phyloP scores from a whole-genome alignment of 2,888 invertebrate species.

The Dexiosoma caninum region DNA sequence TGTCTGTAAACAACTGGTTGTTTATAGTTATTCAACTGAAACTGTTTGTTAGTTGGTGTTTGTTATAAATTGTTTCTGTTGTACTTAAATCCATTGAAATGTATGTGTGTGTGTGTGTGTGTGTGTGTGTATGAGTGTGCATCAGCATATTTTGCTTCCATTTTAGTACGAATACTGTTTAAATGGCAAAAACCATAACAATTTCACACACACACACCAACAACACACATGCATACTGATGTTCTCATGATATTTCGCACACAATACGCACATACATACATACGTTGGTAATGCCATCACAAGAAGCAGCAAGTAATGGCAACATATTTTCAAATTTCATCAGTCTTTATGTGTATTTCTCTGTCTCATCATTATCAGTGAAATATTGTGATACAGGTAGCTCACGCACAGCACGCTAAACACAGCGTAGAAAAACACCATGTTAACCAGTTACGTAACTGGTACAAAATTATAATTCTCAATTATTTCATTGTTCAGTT shows the following conservation, averaged over 20 bases:
- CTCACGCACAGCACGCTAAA: no score
- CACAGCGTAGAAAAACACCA: no score
- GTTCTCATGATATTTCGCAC: neutral
- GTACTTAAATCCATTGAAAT: neutral
- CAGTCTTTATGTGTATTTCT: neutral
- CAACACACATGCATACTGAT: neutral
- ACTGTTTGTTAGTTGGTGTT: constrained; percentile 20
- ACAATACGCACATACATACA: neutral
- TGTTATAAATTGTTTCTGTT: constrained; percentile 31
- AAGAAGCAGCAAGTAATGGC: constrained; percentile 28
- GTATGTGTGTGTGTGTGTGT: neutral
- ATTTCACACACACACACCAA: neutral
- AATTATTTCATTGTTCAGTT: no score
- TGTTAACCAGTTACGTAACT: no score
- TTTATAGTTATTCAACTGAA: neutral
- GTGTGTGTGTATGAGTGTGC: neutral
- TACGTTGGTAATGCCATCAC: neutral
- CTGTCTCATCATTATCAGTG: neutral
- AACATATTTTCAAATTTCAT: constrained; percentile 55
- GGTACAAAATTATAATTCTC: no score
- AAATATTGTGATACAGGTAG: no score
- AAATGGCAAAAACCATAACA: constrained; percentile 7
- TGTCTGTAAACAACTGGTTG: neutral
- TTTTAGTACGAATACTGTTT: neutral
- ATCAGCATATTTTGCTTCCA: neutral